A percentile compares a stretch with the other conserved stretches of the same genome.
Conservation (phyloP, 2,888 invertebrate species). For the Trachelus troglodyta region DNA sequence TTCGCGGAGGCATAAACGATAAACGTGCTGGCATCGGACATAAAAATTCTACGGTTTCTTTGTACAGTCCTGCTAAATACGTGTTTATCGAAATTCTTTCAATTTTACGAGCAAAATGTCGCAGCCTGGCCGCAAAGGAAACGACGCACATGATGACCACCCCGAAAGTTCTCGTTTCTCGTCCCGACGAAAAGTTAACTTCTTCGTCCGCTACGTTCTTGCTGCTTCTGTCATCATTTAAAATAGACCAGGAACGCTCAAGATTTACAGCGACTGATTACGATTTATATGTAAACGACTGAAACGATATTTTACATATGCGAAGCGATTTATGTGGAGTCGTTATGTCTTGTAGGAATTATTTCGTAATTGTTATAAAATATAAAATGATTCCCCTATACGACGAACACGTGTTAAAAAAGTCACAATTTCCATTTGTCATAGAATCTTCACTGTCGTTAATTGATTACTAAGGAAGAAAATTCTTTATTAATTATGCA, state of each 20-base stretch:
- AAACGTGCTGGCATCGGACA: neutral
- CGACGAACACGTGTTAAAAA: neutral
- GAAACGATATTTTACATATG: neutral
- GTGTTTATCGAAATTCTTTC: constrained; percentile 7
- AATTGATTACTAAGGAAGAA: neutral
- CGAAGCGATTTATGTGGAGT: neutral
- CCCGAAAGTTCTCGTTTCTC: neutral
- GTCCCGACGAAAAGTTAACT: neutral
- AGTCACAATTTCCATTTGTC: neutral
- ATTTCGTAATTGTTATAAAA: neutral
- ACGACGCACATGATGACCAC: neutral
- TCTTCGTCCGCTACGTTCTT: neutral
- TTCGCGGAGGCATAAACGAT: neutral
- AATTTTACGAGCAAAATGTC: constrained; percentile 3
- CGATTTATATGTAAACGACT: neutral
- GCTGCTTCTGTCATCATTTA: constrained; percentile 1
- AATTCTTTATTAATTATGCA: neutral
- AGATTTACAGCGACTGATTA: neutral
- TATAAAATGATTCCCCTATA: neutral
- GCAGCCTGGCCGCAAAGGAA: neutral
- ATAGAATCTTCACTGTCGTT: neutral
- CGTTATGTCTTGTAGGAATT: neutral
- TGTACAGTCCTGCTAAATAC: neutral
- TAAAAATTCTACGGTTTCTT: neutral
- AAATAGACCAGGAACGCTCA: neutral